Base-by-base conservation (phyloP, 2,888 invertebrate genomes). In the Drosophila borborema region DNA sequence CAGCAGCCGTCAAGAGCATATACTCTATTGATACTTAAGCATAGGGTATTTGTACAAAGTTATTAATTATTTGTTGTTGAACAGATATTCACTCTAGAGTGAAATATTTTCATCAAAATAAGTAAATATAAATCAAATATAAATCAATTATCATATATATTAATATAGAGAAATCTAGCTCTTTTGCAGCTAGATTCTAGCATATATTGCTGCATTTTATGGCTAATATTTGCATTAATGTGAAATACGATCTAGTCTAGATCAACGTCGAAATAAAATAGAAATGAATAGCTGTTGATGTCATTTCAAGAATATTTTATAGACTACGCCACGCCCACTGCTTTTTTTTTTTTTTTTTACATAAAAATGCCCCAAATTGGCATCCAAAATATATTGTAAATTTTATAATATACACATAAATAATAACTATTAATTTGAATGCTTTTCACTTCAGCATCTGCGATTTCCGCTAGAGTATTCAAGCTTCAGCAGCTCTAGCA, bases 1-100 rank as follows among this genome's bases (percentile, higher is more conserved):
- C 83, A 81, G 60, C 64, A 45, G 72, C 63, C 31, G 65, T 46
- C 62, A 51, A 74, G 49, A 63, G 31, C 31, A 48, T 14, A 41
- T n/a, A 41, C n/a, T 31, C 40, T 43, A 18, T 12, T 28, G 12
- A n/a, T n/a, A 28, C 28, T n/a, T 23, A 7, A 0, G 28, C 28
- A n/a, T 7, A 23, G 45, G 45, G 16, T 45, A 58, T 45, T 58
- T 31, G 12, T 5, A 12, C 6, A n/a, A 2, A 16, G 18, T 10
- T 12, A 20, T 46, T 9, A n/a, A n/a, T 5, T 28, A 28, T 5
- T 28, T 28, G 28, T 23, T 23, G 23, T 4, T 23, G 23, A 0
- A 23, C 4, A 23, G 23, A 23, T 23, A 4, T 23, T 23, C 28
- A 28, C 28, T 28, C 1, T 28, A 28, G 28, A 28, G 6, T 28